phyloP scores from a whole-genome alignment of 2,113 vertebrate genomes.

The Oplegnathus fasciatus region DNA sequence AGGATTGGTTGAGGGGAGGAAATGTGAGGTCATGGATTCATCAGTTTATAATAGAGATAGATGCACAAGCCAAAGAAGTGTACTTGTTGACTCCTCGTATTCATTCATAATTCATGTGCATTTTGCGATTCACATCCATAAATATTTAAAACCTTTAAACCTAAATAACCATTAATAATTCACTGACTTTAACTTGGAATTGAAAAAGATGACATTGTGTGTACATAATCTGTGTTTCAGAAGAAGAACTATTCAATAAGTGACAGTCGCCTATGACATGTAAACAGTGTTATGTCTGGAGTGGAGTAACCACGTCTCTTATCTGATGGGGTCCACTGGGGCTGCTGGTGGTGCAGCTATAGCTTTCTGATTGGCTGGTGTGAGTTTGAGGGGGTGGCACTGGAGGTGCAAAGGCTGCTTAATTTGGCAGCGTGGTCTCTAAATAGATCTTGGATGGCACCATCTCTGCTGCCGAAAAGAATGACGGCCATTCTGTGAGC shows the following conservation, averaged over 20 bases:
- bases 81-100: conserved; percentile 18
- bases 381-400: neutral
- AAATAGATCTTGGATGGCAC: conserved; percentile 40
- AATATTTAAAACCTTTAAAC: conserved; percentile 60
- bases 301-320: neutral
- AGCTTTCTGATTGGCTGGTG: conserved; percentile 32
- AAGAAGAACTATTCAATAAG: neutral
- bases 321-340: conserved; percentile 26
- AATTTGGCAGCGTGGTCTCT: conserved; percentile 27
- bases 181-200: conserved; percentile 8
- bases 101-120: conserved; percentile 46
- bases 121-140: conserved; percentile 37
- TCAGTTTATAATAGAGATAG: conserved; percentile 18
- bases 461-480: conserved; percentile 20
- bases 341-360: neutral
- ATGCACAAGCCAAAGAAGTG: conserved; percentile 27
- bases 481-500: conserved; percentile 32
- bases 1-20: neutral
- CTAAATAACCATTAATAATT: conserved; percentile 56
- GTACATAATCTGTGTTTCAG: neutral
- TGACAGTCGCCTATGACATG: neutral
- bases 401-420: conserved; percentile 27
- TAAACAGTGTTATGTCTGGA: conserved; percentile 16
- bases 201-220: neutral
- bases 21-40: conserved; percentile 10